Percentiles rank a stretch among this genome's conserved stretches.
Conservation (phyloP, 2,797 vertebrate genomes). For the Schizopygopsis malacanthus region DNA sequence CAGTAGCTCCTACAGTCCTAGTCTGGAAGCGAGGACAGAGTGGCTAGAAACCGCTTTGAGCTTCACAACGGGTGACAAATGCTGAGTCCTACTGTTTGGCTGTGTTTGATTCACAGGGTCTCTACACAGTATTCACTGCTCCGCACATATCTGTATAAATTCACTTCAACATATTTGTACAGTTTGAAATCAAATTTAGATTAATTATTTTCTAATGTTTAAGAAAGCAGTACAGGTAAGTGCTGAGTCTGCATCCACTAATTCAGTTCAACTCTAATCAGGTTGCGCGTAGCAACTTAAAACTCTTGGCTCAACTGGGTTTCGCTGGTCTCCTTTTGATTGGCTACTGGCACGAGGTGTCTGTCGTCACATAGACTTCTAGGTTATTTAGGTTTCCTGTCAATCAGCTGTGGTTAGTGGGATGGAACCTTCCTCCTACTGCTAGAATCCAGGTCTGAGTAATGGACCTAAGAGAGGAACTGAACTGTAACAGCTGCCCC, state of each 20-base stretch:
- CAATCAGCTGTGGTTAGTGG: constrained; percentile 16
- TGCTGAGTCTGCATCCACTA: constrained; percentile 7
- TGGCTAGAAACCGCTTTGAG: neutral
- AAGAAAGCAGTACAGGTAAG: neutral
- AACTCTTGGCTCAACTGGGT: constrained; percentile 3
- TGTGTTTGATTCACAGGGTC: neutral
- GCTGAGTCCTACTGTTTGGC: neutral
- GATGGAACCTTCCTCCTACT: constrained; percentile 10
- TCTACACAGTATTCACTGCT: neutral
- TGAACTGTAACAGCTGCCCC: constrained; percentile 16
- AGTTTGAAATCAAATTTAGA: neutral
- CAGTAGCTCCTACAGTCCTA: constrained; percentile 11
- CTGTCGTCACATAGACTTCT: constrained; percentile 19
- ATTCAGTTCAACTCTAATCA: constrained; percentile 30
- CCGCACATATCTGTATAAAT: neutral
- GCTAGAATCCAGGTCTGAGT: constrained; percentile 26
- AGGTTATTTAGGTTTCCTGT: neutral
- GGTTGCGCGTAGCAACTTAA: neutral
- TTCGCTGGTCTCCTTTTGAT: constrained; percentile 9
- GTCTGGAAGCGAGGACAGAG: constrained; percentile 2
- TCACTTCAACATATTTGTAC: neutral
- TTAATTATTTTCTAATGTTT: neutral
- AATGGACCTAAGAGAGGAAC: constrained; percentile 35
- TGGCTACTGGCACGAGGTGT: neutral
- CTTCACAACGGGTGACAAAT: constrained; percentile 25